Conservation (phyloP, 2,113 vertebrate genomes). For the Empidonax alnorum region DNA sequence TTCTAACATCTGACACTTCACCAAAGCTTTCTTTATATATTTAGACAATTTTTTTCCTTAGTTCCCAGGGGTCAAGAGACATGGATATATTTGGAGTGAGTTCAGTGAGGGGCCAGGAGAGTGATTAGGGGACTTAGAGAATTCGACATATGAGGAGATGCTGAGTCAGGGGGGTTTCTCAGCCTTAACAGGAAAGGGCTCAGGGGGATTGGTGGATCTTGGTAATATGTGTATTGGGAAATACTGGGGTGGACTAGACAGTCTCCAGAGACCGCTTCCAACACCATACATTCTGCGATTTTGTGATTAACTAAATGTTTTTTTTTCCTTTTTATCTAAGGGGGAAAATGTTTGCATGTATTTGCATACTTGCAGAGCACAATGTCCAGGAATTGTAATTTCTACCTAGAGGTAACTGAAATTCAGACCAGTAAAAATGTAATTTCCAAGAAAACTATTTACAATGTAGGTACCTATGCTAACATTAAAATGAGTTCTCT, state of each 20-base stretch:
- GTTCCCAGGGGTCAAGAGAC: background rate
- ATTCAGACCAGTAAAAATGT: background rate
- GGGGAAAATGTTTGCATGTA: accelerated
- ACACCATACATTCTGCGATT: background rate
- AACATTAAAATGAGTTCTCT: background rate
- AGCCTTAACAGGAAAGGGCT: background rate
- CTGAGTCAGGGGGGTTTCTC: background rate
- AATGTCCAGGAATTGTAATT: background rate
- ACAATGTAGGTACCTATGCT: background rate
- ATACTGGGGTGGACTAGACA: background rate
- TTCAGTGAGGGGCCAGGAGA: background rate
- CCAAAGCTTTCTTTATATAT: background rate
- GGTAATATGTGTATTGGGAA: no score
- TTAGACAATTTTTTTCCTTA: background rate
- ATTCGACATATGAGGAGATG: background rate
- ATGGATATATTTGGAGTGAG: accelerated
- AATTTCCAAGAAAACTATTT: background rate
- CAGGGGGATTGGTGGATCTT: background rate
- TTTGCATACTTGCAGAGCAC: background rate
- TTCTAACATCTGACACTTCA: background rate
- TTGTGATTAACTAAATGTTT: background rate
- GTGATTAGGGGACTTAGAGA: background rate
- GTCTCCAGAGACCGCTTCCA: background rate
- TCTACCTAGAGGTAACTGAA: background rate
- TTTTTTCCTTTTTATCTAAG: background rate